Percentiles rank a stretch among this genome's conserved stretches.
These are phyloP conservation scores for Leptosomus discolor DNA, from an alignment of 2,113 vertebrate genomes.

Conservation along the genomic window DNA sequence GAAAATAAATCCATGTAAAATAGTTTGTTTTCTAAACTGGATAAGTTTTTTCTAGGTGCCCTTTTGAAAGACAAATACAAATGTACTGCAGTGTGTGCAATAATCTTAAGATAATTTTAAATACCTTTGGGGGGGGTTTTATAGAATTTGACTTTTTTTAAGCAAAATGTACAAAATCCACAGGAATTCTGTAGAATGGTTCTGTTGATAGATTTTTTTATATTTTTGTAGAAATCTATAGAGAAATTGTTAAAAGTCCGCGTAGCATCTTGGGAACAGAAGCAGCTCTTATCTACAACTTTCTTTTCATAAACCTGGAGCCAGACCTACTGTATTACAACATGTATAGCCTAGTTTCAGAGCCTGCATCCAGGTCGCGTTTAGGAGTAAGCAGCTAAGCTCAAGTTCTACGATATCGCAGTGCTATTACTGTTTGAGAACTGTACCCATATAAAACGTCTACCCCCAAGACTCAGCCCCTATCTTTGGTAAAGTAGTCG, in stretches of 20 bases:
- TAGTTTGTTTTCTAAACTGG: conserved; percentile 56
- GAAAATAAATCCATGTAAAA: conserved; percentile 53
- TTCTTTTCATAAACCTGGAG: conserved; percentile 10
- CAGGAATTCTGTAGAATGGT: conserved; percentile 67
- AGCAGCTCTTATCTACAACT: conserved; percentile 12
- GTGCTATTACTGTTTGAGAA: background rate
- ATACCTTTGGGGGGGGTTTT: conserved; percentile 53
- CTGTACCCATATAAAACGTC: background rate
- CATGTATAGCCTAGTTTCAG: background rate
- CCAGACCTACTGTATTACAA: background rate
- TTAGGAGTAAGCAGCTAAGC: conserved; percentile 26
- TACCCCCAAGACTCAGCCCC: background rate
- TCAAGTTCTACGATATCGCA: conserved; percentile 2
- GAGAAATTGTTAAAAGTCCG: conserved; percentile 52
- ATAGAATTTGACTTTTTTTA: conserved; percentile 58
- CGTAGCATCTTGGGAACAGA: conserved; percentile 21
- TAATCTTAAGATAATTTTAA: conserved; percentile 50
- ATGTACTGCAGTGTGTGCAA: conserved; percentile 21
- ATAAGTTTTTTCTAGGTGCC: conserved; percentile 58
- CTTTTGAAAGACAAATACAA: conserved; percentile 60
- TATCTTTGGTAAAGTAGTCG: background rate
- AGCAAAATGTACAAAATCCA: conserved; percentile 69
- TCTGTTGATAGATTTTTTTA: conserved; percentile 72
- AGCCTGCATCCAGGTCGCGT: background rate
- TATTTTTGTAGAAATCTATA: conserved; percentile 73